Conservation (phyloP, 2,797 vertebrate genomes). For the Ceryle rudis region DNA sequence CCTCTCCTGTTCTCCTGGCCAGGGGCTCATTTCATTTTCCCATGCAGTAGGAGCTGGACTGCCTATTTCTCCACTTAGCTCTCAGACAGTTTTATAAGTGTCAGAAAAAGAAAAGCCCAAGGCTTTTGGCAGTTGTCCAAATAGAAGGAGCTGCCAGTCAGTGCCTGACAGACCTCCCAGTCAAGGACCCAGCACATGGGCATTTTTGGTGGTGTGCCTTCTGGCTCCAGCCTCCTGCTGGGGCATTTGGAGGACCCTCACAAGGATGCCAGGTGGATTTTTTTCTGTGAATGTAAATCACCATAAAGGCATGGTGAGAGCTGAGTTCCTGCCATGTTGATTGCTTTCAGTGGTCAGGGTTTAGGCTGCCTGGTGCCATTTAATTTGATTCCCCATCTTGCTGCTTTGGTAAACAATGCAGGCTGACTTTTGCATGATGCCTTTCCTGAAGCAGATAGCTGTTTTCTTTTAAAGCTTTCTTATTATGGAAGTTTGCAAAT, state of each 20-base stretch:
- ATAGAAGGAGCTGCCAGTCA: neutral
- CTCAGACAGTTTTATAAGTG: neutral
- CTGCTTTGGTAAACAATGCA: constrained; percentile 64
- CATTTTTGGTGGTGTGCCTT: neutral
- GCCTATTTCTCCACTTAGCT: neutral
- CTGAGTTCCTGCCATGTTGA: constrained; percentile 18
- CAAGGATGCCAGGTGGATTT: neutral
- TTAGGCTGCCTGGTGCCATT: neutral
- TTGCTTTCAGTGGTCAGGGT: neutral
- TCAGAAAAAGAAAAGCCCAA: neutral
- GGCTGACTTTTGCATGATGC: constrained; percentile 51
- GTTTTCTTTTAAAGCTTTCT: constrained; percentile 63
- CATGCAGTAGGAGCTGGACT: neutral
- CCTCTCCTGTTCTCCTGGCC: neutral
- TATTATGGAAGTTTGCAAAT: constrained; percentile 24
- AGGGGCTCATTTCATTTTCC: neutral
- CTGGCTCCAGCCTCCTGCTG: neutral
- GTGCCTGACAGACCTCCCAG: neutral
- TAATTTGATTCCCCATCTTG: constrained; percentile 22
- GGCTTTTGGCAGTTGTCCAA: fast-evolving
- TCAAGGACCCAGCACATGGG: neutral
- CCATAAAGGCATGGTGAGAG: neutral
- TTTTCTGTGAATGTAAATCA: constrained; percentile 10
- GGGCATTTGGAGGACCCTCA: neutral
- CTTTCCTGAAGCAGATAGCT: constrained; percentile 59